These are phyloP conservation scores for Gulo gulo DNA, from an alignment of 2,113 vertebrate genomes.

Conservation along the genomic window DNA sequence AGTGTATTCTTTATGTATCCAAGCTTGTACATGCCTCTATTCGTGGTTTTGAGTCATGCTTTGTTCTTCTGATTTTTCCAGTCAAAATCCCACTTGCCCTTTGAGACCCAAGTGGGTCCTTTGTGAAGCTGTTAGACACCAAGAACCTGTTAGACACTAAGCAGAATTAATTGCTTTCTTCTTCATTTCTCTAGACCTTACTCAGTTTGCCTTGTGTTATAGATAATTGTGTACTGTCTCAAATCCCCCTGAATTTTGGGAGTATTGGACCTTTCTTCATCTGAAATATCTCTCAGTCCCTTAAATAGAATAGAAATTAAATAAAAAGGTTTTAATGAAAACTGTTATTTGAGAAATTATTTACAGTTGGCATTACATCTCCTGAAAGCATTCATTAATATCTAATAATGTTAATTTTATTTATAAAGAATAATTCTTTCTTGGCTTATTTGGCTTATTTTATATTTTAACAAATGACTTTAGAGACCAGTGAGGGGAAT, in stretches of 20 bases:
- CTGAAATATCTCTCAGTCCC: not conserved
- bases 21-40: not conserved
- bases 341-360: not conserved
- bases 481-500: conserved; percentile 21
- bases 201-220: conserved; percentile 3
- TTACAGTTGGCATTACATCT: not conserved
- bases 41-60: not conserved
- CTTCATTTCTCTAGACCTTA: not conserved
- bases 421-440: conserved; percentile 20
- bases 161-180: not conserved
- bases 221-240: not conserved
- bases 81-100: not conserved
- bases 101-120: not conserved
- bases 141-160: not conserved
- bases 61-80: conserved; percentile 25
- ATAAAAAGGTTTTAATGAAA: conserved; percentile 24
- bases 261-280: not conserved
- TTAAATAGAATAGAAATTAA: conserved; percentile 42
- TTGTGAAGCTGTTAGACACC: not conserved
- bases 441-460: conserved; percentile 30
- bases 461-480: conserved; percentile 23
- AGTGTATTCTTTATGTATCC: not conserved
- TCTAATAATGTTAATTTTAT: not conserved
- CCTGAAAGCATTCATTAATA: conserved; percentile 14
- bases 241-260: not conserved